phyloP scores from a whole-genome alignment of 2,113 vertebrate genomes.

The Austrofundulus limnaeus region DNA sequence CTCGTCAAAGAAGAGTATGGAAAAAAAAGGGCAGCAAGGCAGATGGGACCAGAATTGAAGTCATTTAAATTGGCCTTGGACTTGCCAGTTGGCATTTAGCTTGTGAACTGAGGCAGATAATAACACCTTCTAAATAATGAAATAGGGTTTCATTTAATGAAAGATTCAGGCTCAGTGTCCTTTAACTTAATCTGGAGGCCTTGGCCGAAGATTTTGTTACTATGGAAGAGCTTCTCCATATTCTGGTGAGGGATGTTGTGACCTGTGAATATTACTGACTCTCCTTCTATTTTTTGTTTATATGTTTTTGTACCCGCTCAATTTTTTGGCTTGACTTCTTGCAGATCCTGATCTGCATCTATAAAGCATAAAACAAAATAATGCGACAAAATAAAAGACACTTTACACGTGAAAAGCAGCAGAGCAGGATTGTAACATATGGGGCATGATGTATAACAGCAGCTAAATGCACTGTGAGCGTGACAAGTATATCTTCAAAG shows the following conservation, averaged over 20 bases:
- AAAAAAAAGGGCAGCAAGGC: slow-evolving; percentile 54
- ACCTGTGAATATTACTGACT: slow-evolving; percentile 35
- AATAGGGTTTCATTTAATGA: slow-evolving; percentile 75
- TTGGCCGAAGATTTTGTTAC: slow-evolving; percentile 62
- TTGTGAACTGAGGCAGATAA: slow-evolving; percentile 74
- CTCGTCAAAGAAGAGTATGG: slow-evolving; percentile 32
- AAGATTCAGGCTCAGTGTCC: slow-evolving; percentile 66
- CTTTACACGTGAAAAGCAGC: slow-evolving; percentile 14
- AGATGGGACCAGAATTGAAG: slow-evolving; percentile 76
- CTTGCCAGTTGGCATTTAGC: slow-evolving; percentile 74
- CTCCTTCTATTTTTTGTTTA: slow-evolving; percentile 28
- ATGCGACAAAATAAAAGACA: slow-evolving; percentile 1
- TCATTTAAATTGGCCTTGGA: slow-evolving; percentile 75
- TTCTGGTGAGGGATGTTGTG: slow-evolving; percentile 24
- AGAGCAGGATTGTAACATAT: slow-evolving; percentile 27
- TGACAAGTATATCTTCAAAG: slow-evolving; percentile 36
- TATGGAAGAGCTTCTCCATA: slow-evolving; percentile 43
- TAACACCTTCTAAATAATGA: slow-evolving; percentile 78
- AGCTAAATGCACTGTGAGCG: slow-evolving; percentile 20
- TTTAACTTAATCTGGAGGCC: slow-evolving; percentile 63
- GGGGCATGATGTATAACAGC: slow-evolving; percentile 14
- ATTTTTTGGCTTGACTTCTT: slow-evolving; percentile 1
- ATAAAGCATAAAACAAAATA: slow-evolving; percentile 18
- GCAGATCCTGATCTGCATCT: slow-evolving; percentile 18
- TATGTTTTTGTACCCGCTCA: neutral